Evolutionary conservation across 1,140 invertebrate species (phyloP).

Genomic region (Aphelinus certus): DNA sequence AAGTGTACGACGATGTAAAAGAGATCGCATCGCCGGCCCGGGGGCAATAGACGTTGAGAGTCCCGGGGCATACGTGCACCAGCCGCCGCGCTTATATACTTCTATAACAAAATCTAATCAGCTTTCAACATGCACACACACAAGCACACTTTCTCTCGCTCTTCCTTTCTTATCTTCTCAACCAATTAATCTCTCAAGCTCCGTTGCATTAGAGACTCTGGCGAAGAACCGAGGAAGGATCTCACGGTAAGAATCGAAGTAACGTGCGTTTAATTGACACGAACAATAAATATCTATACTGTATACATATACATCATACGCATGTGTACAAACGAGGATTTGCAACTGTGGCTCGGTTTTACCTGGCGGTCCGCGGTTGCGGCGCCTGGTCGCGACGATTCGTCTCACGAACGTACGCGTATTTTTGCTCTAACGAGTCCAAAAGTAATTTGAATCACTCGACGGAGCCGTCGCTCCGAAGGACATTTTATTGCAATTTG

Average conservation of each 20-base stretch:
- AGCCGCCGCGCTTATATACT: too few relatives aligned
- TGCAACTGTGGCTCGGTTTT: not conserved
- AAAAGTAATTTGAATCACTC: too few relatives aligned
- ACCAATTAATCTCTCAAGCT: conserved; percentile 4
- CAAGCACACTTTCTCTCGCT: conserved; percentile 5
- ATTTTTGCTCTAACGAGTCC: too few relatives aligned
- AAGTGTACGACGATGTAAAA: too few relatives aligned
- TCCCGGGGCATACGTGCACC: conserved; percentile 6
- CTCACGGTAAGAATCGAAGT: conserved; percentile 43
- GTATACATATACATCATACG: conserved; percentile 39
- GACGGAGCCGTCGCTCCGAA: too few relatives aligned
- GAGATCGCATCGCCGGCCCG: conserved; percentile 56
- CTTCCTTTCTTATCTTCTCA: conserved; percentile 1
- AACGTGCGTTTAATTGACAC: conserved; percentile 59
- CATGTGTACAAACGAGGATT: conserved; percentile 20
- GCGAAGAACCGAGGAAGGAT: conserved; percentile 45
- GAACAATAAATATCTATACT: conserved; percentile 55
- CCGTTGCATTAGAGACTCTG: conserved; percentile 8
- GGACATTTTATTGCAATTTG: not conserved
- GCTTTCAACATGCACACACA: not conserved
- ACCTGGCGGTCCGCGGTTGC: too few relatives aligned
- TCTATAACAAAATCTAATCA: not conserved
- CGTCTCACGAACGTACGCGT: too few relatives aligned
- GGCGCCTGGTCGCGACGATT: too few relatives aligned
- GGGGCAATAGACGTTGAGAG: conserved; percentile 45